phyloP scores from a whole-genome alignment of 2,797 vertebrate genomes.

The Toxotes lorentzi region DNA sequence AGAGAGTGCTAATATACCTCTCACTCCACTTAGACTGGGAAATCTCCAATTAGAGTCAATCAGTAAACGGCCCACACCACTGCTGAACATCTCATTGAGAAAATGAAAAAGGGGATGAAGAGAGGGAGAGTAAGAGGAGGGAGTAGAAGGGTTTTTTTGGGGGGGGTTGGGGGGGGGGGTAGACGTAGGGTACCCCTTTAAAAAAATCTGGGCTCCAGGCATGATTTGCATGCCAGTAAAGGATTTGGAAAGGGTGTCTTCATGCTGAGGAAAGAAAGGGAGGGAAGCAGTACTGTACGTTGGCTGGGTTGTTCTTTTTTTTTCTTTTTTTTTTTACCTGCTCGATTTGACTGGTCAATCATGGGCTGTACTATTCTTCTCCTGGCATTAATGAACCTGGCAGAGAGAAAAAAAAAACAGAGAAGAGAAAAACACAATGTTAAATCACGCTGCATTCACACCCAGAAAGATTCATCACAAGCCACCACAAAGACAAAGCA shows the following conservation, averaged over 20 bases:
- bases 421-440: conserved; percentile 78
- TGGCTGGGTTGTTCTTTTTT: conserved; percentile 23
- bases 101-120: conserved; percentile 61
- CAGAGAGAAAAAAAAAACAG: conserved; percentile 77
- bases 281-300: conserved; percentile 32
- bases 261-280: conserved; percentile 42
- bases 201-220: conserved; percentile 62
- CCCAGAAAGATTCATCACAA: conserved; percentile 77
- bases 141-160: not conserved
- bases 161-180: not conserved
- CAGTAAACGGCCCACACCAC: conserved; percentile 89
- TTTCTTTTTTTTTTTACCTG: conserved; percentile 91
- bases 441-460: conserved; percentile 81
- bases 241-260: conserved; percentile 54
- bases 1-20: conserved; percentile 91
- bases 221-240: conserved; percentile 60
- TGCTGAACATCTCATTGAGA: conserved; percentile 80
- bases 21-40: conserved; percentile 92
- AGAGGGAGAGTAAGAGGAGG: conserved; percentile 31
- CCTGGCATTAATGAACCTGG: conserved; percentile 99
- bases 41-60: conserved; percentile 98
- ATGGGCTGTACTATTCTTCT: conserved; percentile 99
- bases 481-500: conserved; percentile 81
- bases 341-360: conserved; percentile 99
- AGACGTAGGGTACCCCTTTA: conserved; percentile 36